Evolutionary conservation across 1,140 invertebrate genomes (phyloP), one percentile per base, ranked within the genome.

Genomic region (Melipona quadrifasciata): DNA sequence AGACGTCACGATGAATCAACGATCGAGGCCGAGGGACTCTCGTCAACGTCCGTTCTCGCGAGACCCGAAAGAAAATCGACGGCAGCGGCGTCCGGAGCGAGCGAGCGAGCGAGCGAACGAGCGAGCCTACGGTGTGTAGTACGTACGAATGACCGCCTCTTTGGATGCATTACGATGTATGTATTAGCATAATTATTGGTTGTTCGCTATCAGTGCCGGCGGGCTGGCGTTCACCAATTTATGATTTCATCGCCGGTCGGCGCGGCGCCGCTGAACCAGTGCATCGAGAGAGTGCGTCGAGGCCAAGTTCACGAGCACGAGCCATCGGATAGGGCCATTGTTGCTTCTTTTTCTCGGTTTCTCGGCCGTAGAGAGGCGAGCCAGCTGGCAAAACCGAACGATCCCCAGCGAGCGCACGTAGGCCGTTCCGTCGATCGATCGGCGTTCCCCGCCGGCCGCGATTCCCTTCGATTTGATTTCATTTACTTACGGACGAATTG

Each of bases 111-210:
- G 34, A 39, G 39, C 39, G n/a, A n/a, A n/a, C n/a, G 6, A 39
- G 77, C 74, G 64, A 83, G 74, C 80, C 79, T 71, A 77, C 84
- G 55, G 77, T 81, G 19, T n/a, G n/a, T n/a, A n/a, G n/a, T 84
- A 86, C 86, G 86, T 91, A 91, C 86, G 86, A 90, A 90, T 90
- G 90, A 90, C 90, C 90, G 92, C 88, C 90, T 92, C 91, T 90
- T 89, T 89, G 86, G 90, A 91, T 91, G 89, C 90, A 93, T 93
- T 93, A 93, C 92, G 88, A 90, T 92, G 91, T 91, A 91, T 90
- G 91, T 92, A 94, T 94, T 93, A 94, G 91, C 93, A 94, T 94
- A 94, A 94, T 94, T 93, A 94, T 92, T 93, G 92, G 93, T 93
- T 94, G 91, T 86, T 91, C 89, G 89, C 92, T 93, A 93, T 94